These are phyloP conservation scores for Rhabdornis inornatus DNA, from an alignment of 2,113 vertebrate genomes.

Conservation along the genomic window DNA sequence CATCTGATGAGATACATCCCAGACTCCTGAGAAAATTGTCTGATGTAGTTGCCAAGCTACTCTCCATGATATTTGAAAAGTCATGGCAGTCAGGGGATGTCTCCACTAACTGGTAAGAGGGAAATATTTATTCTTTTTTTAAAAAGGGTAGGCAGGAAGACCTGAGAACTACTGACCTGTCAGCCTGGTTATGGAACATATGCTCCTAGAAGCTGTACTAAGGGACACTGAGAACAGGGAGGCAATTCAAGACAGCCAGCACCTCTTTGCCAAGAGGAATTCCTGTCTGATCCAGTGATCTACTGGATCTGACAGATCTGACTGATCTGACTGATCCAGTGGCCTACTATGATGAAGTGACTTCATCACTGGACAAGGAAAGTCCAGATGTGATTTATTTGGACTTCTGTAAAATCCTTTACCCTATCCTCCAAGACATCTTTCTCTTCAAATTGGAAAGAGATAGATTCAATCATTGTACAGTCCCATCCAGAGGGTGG, in stretches of 20 bases:
- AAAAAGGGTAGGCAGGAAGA: background rate
- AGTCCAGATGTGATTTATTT: background rate
- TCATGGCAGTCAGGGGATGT: background rate
- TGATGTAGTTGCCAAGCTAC: background rate
- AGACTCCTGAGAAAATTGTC: background rate
- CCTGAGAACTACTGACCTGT: background rate
- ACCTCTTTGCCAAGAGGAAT: background rate
- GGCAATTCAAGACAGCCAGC: background rate
- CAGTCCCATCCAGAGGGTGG: fast-evolving
- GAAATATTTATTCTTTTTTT: background rate
- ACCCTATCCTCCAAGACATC: fast-evolving
- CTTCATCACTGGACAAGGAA: background rate
- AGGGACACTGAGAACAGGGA: background rate
- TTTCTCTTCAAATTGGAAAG: background rate
- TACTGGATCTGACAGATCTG: no score
- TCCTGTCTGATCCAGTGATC: background rate
- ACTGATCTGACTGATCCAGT: background rate
- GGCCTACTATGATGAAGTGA: background rate
- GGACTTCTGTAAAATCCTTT: background rate
- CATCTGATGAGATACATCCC: background rate
- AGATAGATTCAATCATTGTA: background rate
- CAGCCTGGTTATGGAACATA: background rate
- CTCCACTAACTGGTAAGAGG: background rate
- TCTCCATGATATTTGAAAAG: background rate
- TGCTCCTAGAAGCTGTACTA: background rate